Conservation (phyloP, 2,888 invertebrate genomes). For the Rhingia campestris region DNA sequence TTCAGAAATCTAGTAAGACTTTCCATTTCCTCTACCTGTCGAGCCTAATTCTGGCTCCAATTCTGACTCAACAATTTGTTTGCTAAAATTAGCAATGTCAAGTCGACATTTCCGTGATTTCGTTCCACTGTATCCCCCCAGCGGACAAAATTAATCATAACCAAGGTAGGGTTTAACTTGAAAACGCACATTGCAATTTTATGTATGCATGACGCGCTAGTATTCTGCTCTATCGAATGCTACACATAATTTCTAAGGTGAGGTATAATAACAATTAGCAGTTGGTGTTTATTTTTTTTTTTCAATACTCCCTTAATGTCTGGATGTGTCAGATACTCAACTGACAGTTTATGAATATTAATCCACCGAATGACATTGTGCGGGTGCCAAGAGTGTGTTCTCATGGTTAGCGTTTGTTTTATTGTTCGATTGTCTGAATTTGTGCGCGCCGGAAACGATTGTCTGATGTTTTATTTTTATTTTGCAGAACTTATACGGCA, state of each 20-base stretch:
- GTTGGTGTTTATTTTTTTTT: constrained; percentile 21
- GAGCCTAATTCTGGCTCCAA: no score
- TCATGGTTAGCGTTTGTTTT: neutral
- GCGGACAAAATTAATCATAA: constrained; percentile 58
- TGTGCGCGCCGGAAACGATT: constrained; percentile 58
- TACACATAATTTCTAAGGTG: constrained; percentile 62
- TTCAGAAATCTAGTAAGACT: no score
- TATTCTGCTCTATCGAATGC: constrained; percentile 38
- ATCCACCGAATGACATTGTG: constrained; percentile 64
- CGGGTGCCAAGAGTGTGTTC: constrained; percentile 57
- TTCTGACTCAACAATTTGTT: no score
- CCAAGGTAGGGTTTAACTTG: constrained; percentile 49
- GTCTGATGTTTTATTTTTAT: constrained; percentile 12
- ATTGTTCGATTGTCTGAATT: constrained; percentile 21
- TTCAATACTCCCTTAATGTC: constrained; percentile 46
- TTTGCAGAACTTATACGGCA: constrained; percentile 41
- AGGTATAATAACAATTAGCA: constrained; percentile 50
- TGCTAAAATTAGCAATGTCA: no score
- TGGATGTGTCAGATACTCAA: constrained; percentile 55
- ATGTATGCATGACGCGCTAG: constrained; percentile 55
- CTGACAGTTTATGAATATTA: constrained; percentile 66
- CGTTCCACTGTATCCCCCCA: neutral
- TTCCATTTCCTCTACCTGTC: no score
- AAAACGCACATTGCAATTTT: constrained; percentile 22
- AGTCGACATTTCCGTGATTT: neutral